phyloP scores from a whole-genome alignment of 2,797 vertebrate genomes.

The Amniataba percoides region DNA sequence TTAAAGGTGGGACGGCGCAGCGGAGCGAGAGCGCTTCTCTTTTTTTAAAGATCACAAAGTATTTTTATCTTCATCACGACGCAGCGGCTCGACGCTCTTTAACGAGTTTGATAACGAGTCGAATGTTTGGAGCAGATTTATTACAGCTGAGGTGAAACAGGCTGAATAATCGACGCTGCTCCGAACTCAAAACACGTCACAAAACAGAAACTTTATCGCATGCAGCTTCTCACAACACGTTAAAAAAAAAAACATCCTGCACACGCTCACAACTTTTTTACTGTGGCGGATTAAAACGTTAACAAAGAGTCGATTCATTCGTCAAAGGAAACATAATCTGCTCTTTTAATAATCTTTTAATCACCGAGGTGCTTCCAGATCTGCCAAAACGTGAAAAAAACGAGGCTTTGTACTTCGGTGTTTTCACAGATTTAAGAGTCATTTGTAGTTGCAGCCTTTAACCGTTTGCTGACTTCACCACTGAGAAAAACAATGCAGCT shows the following conservation, averaged over 20 bases:
- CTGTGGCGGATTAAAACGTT: background rate
- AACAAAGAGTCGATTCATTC: too few species aligned
- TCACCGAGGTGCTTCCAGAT: too few species aligned
- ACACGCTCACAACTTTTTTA: background rate
- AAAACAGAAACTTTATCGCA: background rate
- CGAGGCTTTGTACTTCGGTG: background rate
- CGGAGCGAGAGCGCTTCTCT: constrained; percentile 54
- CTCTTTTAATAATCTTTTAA: too few species aligned
- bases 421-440: background rate
- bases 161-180: constrained; percentile 30
- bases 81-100: background rate
- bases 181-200: constrained; percentile 7
- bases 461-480: too few species aligned
- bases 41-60: constrained; percentile 37
- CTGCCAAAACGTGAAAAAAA: background rate
- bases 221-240: background rate
- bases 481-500: too few species aligned
- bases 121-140: background rate
- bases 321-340: background rate
- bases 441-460: too few species aligned
- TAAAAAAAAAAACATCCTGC: background rate
- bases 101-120: background rate
- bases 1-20: constrained; percentile 58
- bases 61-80: constrained; percentile 13
- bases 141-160: background rate